These are phyloP conservation scores for Orthochromis indermauri DNA, from an alignment of 2,113 vertebrate species.

Conservation along the genomic window DNA sequence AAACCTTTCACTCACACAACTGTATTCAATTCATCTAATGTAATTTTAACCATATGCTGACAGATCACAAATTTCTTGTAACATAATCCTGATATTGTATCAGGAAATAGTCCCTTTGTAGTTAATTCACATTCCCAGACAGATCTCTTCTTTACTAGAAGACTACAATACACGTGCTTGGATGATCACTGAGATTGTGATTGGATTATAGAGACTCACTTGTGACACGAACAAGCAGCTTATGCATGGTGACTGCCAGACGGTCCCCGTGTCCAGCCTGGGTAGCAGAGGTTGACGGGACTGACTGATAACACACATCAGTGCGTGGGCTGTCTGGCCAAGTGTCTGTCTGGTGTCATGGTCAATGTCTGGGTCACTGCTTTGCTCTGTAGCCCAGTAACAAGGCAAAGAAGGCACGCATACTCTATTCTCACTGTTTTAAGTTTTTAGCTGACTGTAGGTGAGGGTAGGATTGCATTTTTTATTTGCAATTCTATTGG, in stretches of 20 bases:
- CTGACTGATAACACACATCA: not conserved
- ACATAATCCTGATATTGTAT: not conserved
- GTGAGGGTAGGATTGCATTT: not conserved
- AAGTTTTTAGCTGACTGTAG: not conserved
- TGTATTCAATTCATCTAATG: not conserved
- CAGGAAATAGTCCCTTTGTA: not conserved
- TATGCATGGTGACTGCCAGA: not conserved
- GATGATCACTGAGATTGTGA: not conserved
- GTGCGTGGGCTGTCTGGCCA: not conserved
- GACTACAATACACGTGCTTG: not conserved
- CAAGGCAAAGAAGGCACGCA: not conserved
- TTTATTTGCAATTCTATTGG: not conserved
- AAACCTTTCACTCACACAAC: not conserved
- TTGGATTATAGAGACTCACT: slow-evolving; percentile 32
- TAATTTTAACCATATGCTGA: not conserved
- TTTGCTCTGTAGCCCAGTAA: not conserved
- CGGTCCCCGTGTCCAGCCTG: not conserved
- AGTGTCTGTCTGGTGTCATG: slow-evolving; percentile 2
- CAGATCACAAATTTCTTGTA: not conserved
- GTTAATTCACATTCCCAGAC: not conserved
- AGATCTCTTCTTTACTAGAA: not conserved
- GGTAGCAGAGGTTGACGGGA: not conserved
- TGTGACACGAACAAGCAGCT: not conserved
- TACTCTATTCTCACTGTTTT: not conserved
- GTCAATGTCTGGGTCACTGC: slow-evolving; percentile 32